Percentiles rank a stretch among this genome's conserved stretches.
These are phyloP conservation scores for Drosophila dives DNA, from an alignment of 2,888 invertebrate genomes.

Conservation along the genomic window DNA sequence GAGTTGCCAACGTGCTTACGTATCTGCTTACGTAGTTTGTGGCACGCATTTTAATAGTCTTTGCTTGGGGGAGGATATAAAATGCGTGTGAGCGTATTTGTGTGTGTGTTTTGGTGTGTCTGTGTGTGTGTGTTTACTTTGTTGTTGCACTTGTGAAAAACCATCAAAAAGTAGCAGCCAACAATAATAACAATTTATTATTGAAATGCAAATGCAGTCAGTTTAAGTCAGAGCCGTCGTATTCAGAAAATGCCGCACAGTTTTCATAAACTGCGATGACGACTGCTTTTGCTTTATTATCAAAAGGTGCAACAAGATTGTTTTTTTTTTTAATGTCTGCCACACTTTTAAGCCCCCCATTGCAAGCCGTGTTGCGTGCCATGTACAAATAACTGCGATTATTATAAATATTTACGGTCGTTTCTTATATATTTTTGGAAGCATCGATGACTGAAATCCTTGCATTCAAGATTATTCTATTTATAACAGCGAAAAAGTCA, in stretches of 20 bases:
- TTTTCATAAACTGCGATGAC: slow-evolving; percentile 48
- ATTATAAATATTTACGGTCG: background rate
- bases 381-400: slow-evolving; percentile 31
- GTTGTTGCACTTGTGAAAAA: slow-evolving; percentile 31
- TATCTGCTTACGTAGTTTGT: slow-evolving; percentile 48
- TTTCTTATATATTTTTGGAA: background rate
- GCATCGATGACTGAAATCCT: background rate
- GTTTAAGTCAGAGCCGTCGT: slow-evolving; percentile 31
- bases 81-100: background rate
- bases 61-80: background rate
- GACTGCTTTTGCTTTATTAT: slow-evolving; percentile 57
- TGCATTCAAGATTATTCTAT: background rate
- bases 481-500: background rate
- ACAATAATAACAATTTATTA: slow-evolving; percentile 73
- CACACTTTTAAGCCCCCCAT: background rate
- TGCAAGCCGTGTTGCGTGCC: slow-evolving; percentile 40
- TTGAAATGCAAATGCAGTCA: slow-evolving; percentile 66
- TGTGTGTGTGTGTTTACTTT: background rate
- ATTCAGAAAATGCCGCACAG: slow-evolving; percentile 42
- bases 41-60: slow-evolving; percentile 42
- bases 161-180: slow-evolving; percentile 52
- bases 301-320: slow-evolving; percentile 46
- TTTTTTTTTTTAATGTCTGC: slow-evolving; percentile 27
- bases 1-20: slow-evolving; percentile 27
- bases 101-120: background rate